phyloP scores from a whole-genome alignment of 2,113 vertebrate species.

The Oreamnos americanus region DNA sequence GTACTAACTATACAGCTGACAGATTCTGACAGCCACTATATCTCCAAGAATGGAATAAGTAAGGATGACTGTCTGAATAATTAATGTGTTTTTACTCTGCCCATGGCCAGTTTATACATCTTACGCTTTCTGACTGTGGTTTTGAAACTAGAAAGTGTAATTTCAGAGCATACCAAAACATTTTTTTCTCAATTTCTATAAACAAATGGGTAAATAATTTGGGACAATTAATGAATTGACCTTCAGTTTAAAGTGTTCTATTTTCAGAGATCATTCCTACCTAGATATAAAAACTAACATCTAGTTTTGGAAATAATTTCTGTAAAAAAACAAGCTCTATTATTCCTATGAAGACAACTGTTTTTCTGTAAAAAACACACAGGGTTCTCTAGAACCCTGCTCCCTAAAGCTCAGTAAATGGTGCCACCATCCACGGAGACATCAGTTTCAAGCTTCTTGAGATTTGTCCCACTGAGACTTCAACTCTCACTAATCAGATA shows the following conservation, averaged over 20 bases:
- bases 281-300: not conserved
- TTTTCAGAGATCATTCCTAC: not conserved
- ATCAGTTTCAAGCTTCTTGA: not conserved
- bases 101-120: slow-evolving; percentile 72
- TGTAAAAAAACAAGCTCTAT: not conserved
- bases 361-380: not conserved
- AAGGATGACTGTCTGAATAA: slow-evolving; percentile 77
- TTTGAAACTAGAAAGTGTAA: slow-evolving; percentile 79
- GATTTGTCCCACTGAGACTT: not conserved
- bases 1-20: slow-evolving; percentile 77
- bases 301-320: not conserved
- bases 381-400: not conserved
- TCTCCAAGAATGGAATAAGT: slow-evolving; percentile 75
- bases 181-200: not conserved
- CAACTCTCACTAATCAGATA: not conserved
- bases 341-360: not conserved
- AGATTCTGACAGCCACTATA: slow-evolving; percentile 77
- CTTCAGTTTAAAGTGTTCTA: not conserved
- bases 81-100: slow-evolving; percentile 76
- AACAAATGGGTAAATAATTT: not conserved
- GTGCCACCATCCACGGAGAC: not conserved
- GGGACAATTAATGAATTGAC: slow-evolving; percentile 52
- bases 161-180: slow-evolving; percentile 49
- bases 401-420: not conserved
- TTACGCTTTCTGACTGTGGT: slow-evolving; percentile 67